Conservation (phyloP, 2,888 invertebrate species). For the Elmis aenea region DNA sequence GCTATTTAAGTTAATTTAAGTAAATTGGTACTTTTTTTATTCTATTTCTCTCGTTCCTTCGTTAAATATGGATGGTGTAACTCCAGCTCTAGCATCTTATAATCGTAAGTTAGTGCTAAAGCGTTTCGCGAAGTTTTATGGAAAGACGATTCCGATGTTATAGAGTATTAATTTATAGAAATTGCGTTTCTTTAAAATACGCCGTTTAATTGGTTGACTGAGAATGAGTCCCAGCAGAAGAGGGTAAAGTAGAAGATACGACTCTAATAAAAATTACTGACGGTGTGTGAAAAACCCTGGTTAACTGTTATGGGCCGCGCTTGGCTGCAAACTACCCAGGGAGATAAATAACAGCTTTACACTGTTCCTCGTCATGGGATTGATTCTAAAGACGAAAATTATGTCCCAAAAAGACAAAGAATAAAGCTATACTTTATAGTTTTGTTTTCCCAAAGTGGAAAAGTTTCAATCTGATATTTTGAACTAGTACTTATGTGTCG, state of each 20-base stretch:
- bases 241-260: conserved; percentile 37
- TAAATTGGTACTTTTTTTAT: no score
- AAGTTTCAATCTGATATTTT: no score
- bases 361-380: conserved; percentile 17
- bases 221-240: conserved; percentile 42
- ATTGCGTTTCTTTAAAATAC: conserved; percentile 43
- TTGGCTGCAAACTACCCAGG: conserved; percentile 23
- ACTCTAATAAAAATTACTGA: conserved; percentile 39
- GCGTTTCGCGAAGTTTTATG: no score
- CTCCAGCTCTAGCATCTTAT: no score
- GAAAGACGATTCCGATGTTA: conserved; percentile 12
- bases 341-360: conserved; percentile 20
- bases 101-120: no score
- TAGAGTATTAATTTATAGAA: conserved; percentile 39
- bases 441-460: no score
- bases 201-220: conserved; percentile 44
- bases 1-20: no score
- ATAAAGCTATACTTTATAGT: no score
- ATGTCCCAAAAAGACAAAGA: conserved; percentile 11
- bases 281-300: conserved; percentile 32
- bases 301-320: conserved; percentile 30
- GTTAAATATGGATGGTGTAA: no score
- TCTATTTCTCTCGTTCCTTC: no score
- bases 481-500: no score
- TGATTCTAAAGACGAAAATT: conserved; percentile 15